Evolutionary conservation across 1,140 invertebrate species (phyloP), one percentile per base, ranked within the genome.

Genomic region (Dinothrombium tinctorium): DNA sequence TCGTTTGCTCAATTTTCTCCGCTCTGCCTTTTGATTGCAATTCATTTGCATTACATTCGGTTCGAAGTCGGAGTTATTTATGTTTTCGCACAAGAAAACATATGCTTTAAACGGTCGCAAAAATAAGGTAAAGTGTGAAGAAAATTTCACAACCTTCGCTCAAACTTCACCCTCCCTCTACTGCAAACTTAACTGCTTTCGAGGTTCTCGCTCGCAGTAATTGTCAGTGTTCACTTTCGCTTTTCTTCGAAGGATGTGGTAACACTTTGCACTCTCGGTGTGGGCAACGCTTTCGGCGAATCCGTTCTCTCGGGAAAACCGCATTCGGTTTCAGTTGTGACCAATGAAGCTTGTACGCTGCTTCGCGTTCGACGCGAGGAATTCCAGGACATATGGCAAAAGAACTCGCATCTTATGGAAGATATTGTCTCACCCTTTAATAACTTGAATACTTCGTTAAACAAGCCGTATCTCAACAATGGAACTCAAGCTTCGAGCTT

Each of bases 261-360:
- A 23, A 69, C 67, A 9, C 51, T 75, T 43, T 72, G 73, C 54
- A 74, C 68, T 43, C 57, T 78, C 28, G 71, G 71, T 15, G 68
- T 73, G 38, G 76, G 75, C 12, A 70, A 71, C n/a, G 74, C 73
- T 29, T 79, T 78, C 54, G 75, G 75, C 3, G 74, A 77, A 57
- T 71, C 71, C 23, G 69, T 77, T 45, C 57, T 77, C 37, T 66
- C 72, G 49, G 72, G 73, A 53, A 61, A 71, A 40, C 73, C 74
- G 4, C 60, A 74, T 46, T 69, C 72, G 44, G 71, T 68, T 37
- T 76, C 74, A 1, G 71, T 77, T 25, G 66, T 76, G 25, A 78
- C 75, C 6, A 68, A 69, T 51, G 73, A 73, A 41, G 69, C 68
- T 37, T 76, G 73, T 51, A 73, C 77, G 56, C 59, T 79, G 25